Evolutionary conservation across 2,888 invertebrate genomes (phyloP), one percentile per base, ranked within the genome.

Genomic region (Zootermopsis nevadensis): DNA sequence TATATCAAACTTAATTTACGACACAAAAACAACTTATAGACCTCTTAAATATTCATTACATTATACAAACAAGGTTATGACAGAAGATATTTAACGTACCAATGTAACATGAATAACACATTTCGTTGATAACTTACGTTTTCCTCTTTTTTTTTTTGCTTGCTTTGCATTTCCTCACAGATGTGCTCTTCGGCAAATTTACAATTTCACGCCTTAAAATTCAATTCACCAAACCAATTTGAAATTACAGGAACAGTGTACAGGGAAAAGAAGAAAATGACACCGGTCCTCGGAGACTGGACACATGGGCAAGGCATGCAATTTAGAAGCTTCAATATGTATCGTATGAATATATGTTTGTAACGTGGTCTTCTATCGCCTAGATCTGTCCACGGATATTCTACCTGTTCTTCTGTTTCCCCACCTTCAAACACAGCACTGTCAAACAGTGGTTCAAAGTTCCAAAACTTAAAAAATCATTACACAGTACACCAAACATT

Each of bases 401-500:
- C 60, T 60, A 27, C 15, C 12, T 12, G n/a, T 27, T 60, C 60
- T 27, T 27, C 27, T 3, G 4, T 27, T 27, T 27, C 60, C 60
- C 60, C 7, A 60, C n/a, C 27, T 60, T 27, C n/a, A n/a, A 60
- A 60, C 60, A 60, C 60, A 27, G 60, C n/a, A 60, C 60, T n/a
- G 1, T 60, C 27, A 27, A 60, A 60, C 60, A 60, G 60, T 27
- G 10, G 60, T 53, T 19, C 15, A 7, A 27, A 60, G 60, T 60
- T 60, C 60, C 60, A 60, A 60, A 60, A 60, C 60, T 60, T 69
- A 69, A 69, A 69, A n/a, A 69, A 69, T 33, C 2, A 15, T 27
- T 33, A 69, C 33, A 33, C 69, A 15, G 15, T 69, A 69, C 31
- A 69, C 69, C 33, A 69, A 69, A 69, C 69, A 69, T 31, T 60